Base-by-base conservation (phyloP, 2,888 invertebrate species). In the Eudasyphora cyanicolor region DNA sequence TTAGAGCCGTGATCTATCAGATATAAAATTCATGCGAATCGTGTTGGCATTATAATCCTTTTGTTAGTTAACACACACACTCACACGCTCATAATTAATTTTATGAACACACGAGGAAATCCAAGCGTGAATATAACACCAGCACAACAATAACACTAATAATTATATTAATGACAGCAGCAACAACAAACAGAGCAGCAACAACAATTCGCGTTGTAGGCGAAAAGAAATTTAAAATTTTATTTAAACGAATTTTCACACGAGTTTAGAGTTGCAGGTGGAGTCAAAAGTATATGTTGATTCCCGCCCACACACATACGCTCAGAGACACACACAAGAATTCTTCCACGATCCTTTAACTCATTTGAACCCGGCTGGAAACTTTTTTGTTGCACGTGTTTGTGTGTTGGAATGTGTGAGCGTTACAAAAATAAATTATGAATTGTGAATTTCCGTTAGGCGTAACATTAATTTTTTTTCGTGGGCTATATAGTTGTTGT, bases 361-460 rank as follows among this genome's bases (percentile, higher is more conserved):
- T 24, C 21, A 5, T 24, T 19, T n/a, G n/a, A n/a, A n/a, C 19
- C 24, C 12, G 54, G 1, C 54, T 19, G 17, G 24, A n/a, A 51
- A 54, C 12, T 19, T 54, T 54, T n/a, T 24, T 10, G 8, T 1
- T 27, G 27, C 14, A 27, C 27, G 27, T 57, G 24, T 57, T 12
- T 12, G 57, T 57, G 14, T 27, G 57, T n/a, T 45, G 1, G n/a
- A n/a, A 45, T 45, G n/a, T 57, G 57, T 12, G 32, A 62, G 32
- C 64, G 38, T 35, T 64, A 64, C 35, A 64, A 27, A 76, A 67
- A 76, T 67, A 78, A 71, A 42, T 54, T 64, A 78, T 78, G 64
- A 78, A 78, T 78, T 78, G 73, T 62, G 73, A 38, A 78, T 78
- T 73, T 78, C 73, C 73, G 78, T 78, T 73, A 38, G 42, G 35